Conservation (phyloP, 2,113 vertebrate genomes). For the Pelusios castaneus region DNA sequence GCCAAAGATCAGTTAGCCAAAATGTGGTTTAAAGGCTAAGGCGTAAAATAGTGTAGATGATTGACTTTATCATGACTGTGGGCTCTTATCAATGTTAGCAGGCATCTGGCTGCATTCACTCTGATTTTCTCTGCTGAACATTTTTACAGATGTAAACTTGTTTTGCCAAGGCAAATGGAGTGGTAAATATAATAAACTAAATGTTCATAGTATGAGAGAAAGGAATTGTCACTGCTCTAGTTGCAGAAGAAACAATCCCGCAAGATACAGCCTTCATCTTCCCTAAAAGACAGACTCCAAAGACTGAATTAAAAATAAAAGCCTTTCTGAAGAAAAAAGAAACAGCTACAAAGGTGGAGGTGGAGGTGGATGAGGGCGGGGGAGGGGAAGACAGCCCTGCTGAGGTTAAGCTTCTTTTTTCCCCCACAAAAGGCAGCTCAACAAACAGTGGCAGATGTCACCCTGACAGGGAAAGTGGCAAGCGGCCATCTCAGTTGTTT, state of each 20-base stretch:
- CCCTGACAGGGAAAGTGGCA: constrained; percentile 50
- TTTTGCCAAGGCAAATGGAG: constrained; percentile 56
- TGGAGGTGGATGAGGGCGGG: accelerated
- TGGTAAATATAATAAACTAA: constrained; percentile 52
- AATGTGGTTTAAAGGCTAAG: constrained; percentile 10
- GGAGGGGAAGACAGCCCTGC: neutral
- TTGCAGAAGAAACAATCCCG: neutral
- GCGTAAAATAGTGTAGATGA: neutral
- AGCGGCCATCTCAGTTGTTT: constrained; percentile 35
- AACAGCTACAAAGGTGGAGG: neutral
- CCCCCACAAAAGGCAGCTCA: neutral
- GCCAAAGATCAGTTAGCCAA: neutral
- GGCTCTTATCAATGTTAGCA: constrained; percentile 26
- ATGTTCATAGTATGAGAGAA: constrained; percentile 3
- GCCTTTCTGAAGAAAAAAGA: neutral
- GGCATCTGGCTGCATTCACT: neutral
- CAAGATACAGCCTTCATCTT: neutral
- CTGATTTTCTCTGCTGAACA: constrained; percentile 22
- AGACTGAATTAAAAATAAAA: neutral
- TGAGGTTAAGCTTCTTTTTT: neutral
- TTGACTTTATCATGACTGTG: neutral
- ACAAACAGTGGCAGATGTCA: constrained; percentile 58
- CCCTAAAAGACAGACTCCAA: neutral
- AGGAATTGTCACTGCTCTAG: neutral
- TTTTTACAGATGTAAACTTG: constrained; percentile 45